These are phyloP conservation scores for Vespertilio murinus DNA, from an alignment of 2,797 vertebrate genomes.

Conservation along the genomic window DNA sequence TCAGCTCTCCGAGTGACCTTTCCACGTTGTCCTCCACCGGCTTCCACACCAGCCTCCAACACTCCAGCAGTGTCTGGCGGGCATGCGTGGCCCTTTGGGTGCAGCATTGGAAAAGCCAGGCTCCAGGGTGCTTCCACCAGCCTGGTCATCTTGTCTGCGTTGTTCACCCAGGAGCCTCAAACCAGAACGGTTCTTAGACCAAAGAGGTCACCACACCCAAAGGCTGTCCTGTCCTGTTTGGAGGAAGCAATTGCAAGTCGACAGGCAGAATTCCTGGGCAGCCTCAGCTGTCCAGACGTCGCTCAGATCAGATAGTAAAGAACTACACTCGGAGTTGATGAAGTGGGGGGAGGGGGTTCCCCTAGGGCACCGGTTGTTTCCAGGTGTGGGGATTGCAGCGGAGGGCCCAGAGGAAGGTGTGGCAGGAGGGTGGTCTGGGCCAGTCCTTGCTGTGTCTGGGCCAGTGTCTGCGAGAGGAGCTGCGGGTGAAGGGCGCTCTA, in stretches of 20 bases:
- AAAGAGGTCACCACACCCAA: slow-evolving; percentile 29
- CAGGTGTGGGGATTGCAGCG: rapidly evolving
- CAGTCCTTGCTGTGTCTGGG: neutral
- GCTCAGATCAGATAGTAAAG: neutral
- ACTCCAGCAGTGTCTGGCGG: neutral
- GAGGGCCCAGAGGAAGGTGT: rapidly evolving
- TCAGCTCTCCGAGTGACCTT: neutral
- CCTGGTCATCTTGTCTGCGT: neutral
- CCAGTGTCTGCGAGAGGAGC: neutral
- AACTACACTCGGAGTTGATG: rapidly evolving
- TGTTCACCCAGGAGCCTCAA: neutral
- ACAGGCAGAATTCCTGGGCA: neutral
- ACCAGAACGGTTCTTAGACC: slow-evolving; percentile 33
- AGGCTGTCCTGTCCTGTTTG: neutral
- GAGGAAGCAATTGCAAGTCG: neutral
- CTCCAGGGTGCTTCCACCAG: rapidly evolving
- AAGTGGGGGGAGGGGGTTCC: neutral
- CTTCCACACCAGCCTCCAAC: neutral
- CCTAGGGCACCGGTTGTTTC: neutral
- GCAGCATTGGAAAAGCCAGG: neutral
- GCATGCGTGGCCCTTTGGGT: rapidly evolving
- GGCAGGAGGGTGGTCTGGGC: neutral
- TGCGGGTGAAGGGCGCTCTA: no score
- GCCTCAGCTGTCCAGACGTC: neutral
- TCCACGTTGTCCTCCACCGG: rapidly evolving